A percentile compares a stretch with the other conserved stretches of the same genome.
Conservation (phyloP, 2,888 invertebrate genomes). For the Epinotia ramella region DNA sequence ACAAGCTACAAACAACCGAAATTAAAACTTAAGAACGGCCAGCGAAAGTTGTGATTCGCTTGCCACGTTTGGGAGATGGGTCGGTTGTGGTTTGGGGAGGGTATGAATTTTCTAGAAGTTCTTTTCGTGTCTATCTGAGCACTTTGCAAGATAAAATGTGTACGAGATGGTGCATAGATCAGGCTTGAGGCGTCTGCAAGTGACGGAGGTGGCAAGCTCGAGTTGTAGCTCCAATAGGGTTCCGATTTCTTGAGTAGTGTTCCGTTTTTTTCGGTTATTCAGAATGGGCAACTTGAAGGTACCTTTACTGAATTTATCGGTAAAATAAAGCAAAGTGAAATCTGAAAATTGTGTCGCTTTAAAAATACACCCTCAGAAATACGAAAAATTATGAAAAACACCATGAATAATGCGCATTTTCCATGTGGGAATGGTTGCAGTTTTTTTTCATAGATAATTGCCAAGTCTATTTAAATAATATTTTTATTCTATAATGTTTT, state of each 20-base stretch:
- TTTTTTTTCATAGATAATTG: too few species aligned
- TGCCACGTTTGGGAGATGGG: constrained; percentile 43
- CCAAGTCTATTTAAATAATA: too few species aligned
- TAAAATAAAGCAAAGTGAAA: too few species aligned
- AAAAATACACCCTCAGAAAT: too few species aligned
- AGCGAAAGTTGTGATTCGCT: constrained; percentile 45
- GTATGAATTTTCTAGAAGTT: constrained; percentile 82
- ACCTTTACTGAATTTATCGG: too few species aligned
- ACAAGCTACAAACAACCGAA: constrained; percentile 44
- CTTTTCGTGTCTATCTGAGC: constrained; percentile 82
- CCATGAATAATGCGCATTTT: too few species aligned
- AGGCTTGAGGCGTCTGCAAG: constrained; percentile 69
- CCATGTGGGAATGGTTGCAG: too few species aligned
- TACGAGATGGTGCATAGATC: constrained; percentile 79
- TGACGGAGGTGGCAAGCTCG: constrained; percentile 72
- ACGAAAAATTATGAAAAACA: too few species aligned
- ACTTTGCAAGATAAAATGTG: constrained; percentile 85
- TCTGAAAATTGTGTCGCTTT: too few species aligned
- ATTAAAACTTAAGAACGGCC: constrained; percentile 42
- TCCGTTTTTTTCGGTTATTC: too few species aligned
- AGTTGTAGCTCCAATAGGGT: constrained; percentile 51
- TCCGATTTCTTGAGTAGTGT: background rate
- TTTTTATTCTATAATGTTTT: too few species aligned
- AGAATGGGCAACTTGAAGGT: too few species aligned
- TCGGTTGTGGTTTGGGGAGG: constrained; percentile 50